Evolutionary conservation across 2,888 invertebrate species (phyloP).

Genomic region (Polietes domitor): DNA sequence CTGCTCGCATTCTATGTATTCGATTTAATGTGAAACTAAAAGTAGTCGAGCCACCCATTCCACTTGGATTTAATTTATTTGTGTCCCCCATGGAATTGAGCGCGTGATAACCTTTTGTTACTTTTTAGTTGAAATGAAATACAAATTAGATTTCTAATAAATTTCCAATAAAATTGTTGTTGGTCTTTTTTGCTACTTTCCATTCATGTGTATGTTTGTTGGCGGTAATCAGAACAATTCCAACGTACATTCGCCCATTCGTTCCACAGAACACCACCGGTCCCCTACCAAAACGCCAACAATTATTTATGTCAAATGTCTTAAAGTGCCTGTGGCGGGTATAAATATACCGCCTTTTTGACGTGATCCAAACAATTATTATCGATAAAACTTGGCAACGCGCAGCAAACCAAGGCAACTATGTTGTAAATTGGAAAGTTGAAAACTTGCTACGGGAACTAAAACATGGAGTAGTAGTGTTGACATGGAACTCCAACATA

Average conservation of each 20-base stretch:
- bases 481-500: no score
- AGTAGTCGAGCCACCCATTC: conserved; percentile 23
- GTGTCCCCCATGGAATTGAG: conserved; percentile 35
- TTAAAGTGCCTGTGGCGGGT: neutral
- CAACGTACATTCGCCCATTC: neutral
- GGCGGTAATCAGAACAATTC: conserved; percentile 13
- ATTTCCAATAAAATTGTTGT: conserved; percentile 62
- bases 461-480: no score
- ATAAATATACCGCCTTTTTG: conserved; percentile 24
- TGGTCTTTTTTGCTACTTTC: conserved; percentile 22
- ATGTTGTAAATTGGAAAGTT: neutral
- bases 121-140: conserved; percentile 52
- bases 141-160: conserved; percentile 65
- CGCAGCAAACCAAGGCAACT: conserved; percentile 12
- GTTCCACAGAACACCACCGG: neutral
- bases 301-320: neutral
- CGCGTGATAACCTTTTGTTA: conserved; percentile 58
- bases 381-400: conserved; percentile 60
- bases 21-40: conserved; percentile 16
- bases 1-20: neutral
- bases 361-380: conserved; percentile 42
- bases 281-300: no score
- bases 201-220: neutral
- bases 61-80: conserved; percentile 25
- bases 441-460: neutral